Conservation (phyloP, 2,797 vertebrate genomes). For the Crocodylus rhombifer region DNA sequence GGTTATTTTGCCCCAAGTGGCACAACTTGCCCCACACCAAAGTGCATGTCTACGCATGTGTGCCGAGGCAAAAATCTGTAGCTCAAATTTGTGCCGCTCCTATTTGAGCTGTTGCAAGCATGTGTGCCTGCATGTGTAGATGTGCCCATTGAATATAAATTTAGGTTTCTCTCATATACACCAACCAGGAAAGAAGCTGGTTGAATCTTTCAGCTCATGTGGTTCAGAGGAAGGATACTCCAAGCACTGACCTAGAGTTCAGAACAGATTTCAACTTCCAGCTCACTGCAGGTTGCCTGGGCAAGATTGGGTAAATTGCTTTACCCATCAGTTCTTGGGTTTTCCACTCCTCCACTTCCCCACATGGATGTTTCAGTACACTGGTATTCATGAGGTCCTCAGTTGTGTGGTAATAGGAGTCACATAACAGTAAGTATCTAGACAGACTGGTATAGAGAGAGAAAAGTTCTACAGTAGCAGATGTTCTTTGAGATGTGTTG, state of each 20-base stretch:
- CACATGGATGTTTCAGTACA: too few relatives aligned
- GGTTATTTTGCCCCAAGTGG: background rate
- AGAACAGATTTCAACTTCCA: background rate
- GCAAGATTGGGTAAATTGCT: background rate
- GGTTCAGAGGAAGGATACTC: background rate
- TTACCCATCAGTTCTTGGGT: background rate
- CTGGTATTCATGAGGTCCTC: background rate
- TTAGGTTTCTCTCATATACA: rapidly evolving
- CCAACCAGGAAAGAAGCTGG: background rate
- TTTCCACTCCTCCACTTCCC: too few relatives aligned
- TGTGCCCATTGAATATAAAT: too few relatives aligned
- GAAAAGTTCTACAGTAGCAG: too few relatives aligned
- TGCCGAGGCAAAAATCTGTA: too few relatives aligned
- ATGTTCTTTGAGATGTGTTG: too few relatives aligned
- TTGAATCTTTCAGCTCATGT: background rate
- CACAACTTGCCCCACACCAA: too few relatives aligned
- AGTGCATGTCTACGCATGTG: too few relatives aligned
- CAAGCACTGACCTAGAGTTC: background rate
- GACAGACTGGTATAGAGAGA: too few relatives aligned
- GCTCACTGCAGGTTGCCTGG: background rate
- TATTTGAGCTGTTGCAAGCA: too few relatives aligned
- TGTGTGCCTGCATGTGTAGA: too few relatives aligned
- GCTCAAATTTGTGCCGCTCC: too few relatives aligned
- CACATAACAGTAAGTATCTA: background rate
- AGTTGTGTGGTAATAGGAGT: background rate